Evolutionary conservation across 2,797 vertebrate species (phyloP).

Genomic region (Urophycis tenuis): DNA sequence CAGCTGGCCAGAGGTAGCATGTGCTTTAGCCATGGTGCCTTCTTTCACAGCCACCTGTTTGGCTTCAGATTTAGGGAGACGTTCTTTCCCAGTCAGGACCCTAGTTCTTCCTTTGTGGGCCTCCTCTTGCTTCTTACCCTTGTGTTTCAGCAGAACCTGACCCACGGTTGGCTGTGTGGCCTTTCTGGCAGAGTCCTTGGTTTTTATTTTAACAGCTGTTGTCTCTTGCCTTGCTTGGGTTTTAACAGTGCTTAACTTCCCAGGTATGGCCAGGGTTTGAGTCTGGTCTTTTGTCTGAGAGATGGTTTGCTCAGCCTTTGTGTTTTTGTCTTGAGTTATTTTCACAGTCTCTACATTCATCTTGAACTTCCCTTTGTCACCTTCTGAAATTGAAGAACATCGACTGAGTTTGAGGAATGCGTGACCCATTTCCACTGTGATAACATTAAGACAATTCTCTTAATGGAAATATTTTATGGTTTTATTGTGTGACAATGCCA

Average conservation of each 20-base stretch:
- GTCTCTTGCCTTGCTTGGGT: conserved; percentile 38
- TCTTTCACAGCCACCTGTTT: conserved; percentile 42
- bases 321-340: conserved; percentile 39
- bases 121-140: conserved; percentile 50
- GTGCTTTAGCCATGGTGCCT: conserved; percentile 28
- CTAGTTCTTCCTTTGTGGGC: conserved; percentile 50
- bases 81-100: conserved; percentile 35
- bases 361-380: conserved; percentile 46
- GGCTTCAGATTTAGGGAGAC: conserved; percentile 30
- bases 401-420: conserved; percentile 11
- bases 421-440: conserved; percentile 18
- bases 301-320: conserved; percentile 43
- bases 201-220: conserved; percentile 39
- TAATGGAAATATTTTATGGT: neutral
- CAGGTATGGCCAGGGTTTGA: conserved; percentile 33
- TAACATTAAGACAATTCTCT: neutral
- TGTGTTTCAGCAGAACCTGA: conserved; percentile 50
- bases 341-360: conserved; percentile 44
- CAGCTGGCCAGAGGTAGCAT: conserved; percentile 44
- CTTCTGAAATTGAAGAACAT: conserved; percentile 47
- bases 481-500: neutral
- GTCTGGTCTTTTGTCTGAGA: conserved; percentile 51
- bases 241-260: conserved; percentile 38
- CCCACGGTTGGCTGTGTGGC: conserved; percentile 37
- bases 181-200: conserved; percentile 40